Evolutionary conservation across 2,113 vertebrate species (phyloP).

Genomic region (Anser brachyrhynchus): DNA sequence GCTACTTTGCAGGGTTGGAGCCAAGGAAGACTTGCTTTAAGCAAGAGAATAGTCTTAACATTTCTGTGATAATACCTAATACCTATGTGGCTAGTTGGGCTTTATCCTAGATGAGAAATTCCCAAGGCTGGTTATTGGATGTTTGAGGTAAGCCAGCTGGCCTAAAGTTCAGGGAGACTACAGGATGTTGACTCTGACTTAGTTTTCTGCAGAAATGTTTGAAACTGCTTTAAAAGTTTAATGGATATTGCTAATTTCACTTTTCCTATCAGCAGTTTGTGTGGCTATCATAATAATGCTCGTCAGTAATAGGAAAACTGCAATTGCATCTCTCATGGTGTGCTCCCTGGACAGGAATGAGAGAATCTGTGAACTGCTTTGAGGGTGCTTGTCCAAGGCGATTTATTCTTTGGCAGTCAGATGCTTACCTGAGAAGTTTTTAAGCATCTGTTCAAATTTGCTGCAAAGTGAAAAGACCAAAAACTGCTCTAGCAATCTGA

Average conservation of each 20-base stretch:
- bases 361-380: neutral
- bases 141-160: neutral
- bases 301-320: neutral
- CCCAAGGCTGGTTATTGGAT: neutral
- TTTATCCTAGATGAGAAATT: neutral
- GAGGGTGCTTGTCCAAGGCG: neutral
- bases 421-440: neutral
- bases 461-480: neutral
- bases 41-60: neutral
- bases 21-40: neutral
- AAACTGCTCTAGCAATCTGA: neutral
- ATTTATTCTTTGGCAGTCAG: neutral
- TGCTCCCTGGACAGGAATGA: neutral
- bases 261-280: neutral
- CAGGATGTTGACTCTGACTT: neutral
- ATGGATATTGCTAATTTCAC: neutral
- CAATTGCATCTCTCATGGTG: rapidly evolving
- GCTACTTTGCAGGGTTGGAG: neutral
- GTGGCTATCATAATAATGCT: neutral
- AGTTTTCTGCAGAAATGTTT: neutral
- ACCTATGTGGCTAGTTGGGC: neutral
- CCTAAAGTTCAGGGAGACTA: neutral
- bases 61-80: neutral
- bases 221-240: neutral
- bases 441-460: neutral